Conservation (phyloP, 2,888 invertebrate species). For the Zele albiditarsus region DNA sequence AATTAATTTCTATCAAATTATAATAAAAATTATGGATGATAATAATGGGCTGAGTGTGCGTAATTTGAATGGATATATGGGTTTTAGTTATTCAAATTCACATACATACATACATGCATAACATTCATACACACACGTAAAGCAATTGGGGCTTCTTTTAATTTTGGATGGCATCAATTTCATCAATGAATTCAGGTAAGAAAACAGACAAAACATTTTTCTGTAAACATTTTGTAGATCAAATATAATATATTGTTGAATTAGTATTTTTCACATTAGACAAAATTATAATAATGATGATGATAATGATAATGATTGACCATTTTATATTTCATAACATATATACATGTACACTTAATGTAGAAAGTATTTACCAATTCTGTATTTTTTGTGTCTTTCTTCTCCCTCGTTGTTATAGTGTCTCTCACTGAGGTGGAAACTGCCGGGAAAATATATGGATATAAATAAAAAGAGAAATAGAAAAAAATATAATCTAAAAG, state of each 20-base stretch:
- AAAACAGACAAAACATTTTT: constrained; percentile 50
- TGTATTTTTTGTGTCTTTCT: constrained; percentile 13
- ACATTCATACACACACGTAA: not conserved
- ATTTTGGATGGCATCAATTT: constrained; percentile 23
- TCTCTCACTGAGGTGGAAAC: not conserved
- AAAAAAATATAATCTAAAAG: not conserved
- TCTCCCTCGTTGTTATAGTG: constrained; percentile 2
- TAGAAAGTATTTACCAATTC: not conserved
- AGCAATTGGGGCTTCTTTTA: not conserved
- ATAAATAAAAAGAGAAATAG: constrained; percentile 7
- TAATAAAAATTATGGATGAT: not conserved
- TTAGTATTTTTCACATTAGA: not conserved
- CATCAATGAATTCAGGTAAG: constrained; percentile 37
- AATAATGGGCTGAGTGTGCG: not conserved
- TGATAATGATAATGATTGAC: not conserved
- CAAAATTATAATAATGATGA: constrained; percentile 17
- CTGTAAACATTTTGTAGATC: constrained; percentile 30
- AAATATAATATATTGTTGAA: not conserved
- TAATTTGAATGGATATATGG: not conserved
- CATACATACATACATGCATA: not conserved
- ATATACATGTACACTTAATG: not conserved
- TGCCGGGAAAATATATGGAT: not conserved
- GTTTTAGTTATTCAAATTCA: not conserved
- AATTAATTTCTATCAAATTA: not conserved
- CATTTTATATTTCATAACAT: constrained; percentile 27